Evolutionary conservation across 1,140 invertebrate species (phyloP), one percentile per base, ranked within the genome.

Genomic region (Leptinotarsa undecemlineata): DNA sequence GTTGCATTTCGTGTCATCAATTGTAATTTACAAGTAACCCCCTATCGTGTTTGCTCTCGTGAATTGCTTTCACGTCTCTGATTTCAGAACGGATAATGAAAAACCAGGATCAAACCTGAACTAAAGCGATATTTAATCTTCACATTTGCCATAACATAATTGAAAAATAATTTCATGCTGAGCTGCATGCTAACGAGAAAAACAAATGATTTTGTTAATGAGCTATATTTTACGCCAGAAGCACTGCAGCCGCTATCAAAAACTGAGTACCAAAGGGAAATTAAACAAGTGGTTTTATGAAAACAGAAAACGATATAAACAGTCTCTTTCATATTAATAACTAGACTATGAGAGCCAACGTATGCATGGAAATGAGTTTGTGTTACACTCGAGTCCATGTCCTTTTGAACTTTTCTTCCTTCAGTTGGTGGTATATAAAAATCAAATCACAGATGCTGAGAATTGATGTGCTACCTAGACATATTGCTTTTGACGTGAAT

Each of bases 221-320:
- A 57, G 51, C 51, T 57, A 5, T 57, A 57, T 57, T 57, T 57
- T n/a, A 57, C n/a, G 51, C 51, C n/a, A 57, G 51, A 57, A 57
- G 51, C 51, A 57, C 51, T 57, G 51, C 51, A 57, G 51, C 51
- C 51, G 51, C 15, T 57, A 19, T 57, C 51, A 57, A 57, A 57
- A 57, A 57, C 51, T 57, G 51, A 57, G 51, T 57, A 57, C n/a
- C 51, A 57, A 17, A 19, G 51, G 51, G 51, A 57, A 57, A 57
- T 57, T 57, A 19, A 57, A 57, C 51, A 57, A 57, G 51, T 57
- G 51, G 51, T 57, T 57, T 17, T 57, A 57, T 57, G 51, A 15
- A 57, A 57, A 57, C 51, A 57, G n/a, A 57, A 42, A 42, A 42
- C 33, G 33, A 42, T 42, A 42, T 42, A 42, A 57, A 57, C 51